Conservation (phyloP, 2,888 invertebrate genomes). For the Chironomus riparius region DNA sequence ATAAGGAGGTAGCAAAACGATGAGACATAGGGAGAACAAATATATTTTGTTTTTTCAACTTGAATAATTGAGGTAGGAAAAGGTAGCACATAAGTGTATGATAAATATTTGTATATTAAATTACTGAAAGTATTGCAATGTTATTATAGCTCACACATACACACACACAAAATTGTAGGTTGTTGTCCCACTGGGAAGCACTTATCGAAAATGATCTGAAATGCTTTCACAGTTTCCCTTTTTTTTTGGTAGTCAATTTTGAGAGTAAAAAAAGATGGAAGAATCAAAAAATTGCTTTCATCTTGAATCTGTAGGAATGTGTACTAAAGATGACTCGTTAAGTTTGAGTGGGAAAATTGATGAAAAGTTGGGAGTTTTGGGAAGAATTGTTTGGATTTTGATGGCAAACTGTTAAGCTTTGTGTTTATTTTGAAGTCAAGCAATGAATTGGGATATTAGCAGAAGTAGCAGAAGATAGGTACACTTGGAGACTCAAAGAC, state of each 20-base stretch:
- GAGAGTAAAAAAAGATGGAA: not conserved
- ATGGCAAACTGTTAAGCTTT: no score
- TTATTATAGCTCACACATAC: not conserved
- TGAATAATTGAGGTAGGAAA: not conserved
- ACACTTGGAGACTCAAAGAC: no score
- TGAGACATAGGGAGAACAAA: not conserved
- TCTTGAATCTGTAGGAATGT: no score
- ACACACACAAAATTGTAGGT: not conserved
- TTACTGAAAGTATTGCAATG: not conserved
- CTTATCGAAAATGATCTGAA: slow-evolving; percentile 12
- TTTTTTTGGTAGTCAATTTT: not conserved
- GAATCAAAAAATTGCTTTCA: no score
- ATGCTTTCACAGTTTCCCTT: not conserved
- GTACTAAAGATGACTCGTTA: no score
- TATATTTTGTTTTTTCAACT: not conserved
- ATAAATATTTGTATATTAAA: not conserved
- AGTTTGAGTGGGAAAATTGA: no score
- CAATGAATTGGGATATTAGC: no score
- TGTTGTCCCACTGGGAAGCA: slow-evolving; percentile 4
- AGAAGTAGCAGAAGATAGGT: no score
- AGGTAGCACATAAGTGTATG: not conserved
- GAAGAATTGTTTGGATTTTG: no score
- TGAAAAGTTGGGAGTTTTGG: no score
- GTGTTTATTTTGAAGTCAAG: no score
- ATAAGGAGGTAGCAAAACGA: no score